Base-by-base conservation (phyloP, 2,888 invertebrate species). In the Adela reaumurella region DNA sequence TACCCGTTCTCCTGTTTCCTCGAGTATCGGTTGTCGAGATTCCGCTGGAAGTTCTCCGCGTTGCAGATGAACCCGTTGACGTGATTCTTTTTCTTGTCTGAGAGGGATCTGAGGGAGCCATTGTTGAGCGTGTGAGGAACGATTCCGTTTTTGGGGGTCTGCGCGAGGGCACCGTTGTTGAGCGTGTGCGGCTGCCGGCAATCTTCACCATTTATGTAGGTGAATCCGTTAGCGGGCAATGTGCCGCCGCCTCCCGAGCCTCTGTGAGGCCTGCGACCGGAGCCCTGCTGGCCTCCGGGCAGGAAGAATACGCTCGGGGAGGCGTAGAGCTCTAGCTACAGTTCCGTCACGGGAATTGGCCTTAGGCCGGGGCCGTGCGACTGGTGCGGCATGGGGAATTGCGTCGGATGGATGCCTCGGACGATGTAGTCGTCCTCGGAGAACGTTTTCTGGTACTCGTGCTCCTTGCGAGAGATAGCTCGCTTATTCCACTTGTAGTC, bases 271-370 rank as follows among this genome's bases (percentile, higher is more conserved):
- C 81, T 74, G 59, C 80, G 74, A 62, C 69, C 66, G 58, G 74
- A 67, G 64, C 73, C 72, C 62, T 57, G 55, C 62, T 78, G 80
- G 62, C 81, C 82, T 64, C 82, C 83, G 60, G 87, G 85, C 81
- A 89, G 81, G 84, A 86, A 89, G 82, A 81, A 89, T 74, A 83
- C 88, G 86, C 82, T 87, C 81, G 84, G 88, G 81, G 91, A 90
- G 86, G 92, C 91, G 90, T 91, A 90, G 80, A 91, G 89, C 84
- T 92, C 92, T 92, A 92, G 92, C 92, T 92, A 93, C 90, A 93
- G 92, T 70, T 92, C 93, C 82, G 93, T 93, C 62, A 92, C 92
- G 58, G 93, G 93, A 63, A 92, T 89, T 17, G 90, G 89, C 63
- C 70, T 68, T 63, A 67, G 77, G 81, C 68, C 80, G 74, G 64